These are phyloP conservation scores for Trematocara marginatum DNA, from an alignment of 2,113 vertebrate genomes.

Conservation along the genomic window DNA sequence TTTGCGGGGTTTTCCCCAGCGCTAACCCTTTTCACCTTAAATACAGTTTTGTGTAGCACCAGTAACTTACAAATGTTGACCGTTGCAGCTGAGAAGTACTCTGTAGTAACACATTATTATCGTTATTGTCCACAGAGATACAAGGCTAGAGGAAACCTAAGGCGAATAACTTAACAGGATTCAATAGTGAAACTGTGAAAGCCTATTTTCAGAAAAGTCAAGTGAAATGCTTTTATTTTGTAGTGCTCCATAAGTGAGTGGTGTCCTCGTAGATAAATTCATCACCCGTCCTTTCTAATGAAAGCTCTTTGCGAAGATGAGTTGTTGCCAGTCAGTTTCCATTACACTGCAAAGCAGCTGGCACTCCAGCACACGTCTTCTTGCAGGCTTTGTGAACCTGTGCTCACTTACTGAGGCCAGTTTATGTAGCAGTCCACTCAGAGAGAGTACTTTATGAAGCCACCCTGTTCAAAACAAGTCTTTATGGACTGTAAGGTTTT, in stretches of 20 bases:
- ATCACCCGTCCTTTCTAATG: background rate
- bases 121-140: background rate
- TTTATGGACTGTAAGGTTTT: background rate
- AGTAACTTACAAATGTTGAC: background rate
- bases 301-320: conserved; percentile 14
- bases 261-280: background rate
- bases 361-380: background rate
- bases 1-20: background rate
- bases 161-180: background rate
- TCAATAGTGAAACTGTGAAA: background rate
- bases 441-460: background rate
- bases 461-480: background rate
- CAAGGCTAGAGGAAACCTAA: background rate
- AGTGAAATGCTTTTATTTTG: background rate
- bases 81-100: background rate
- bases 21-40: background rate
- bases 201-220: background rate
- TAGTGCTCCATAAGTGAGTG: background rate
- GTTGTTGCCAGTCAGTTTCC: conserved; percentile 25
- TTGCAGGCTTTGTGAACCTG: background rate
- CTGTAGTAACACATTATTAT: background rate
- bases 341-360: conserved; percentile 3
- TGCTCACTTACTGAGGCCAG: background rate
- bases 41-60: background rate
- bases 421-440: background rate